Conservation (phyloP, 2,113 vertebrate species). For the Leucosticte australis region DNA sequence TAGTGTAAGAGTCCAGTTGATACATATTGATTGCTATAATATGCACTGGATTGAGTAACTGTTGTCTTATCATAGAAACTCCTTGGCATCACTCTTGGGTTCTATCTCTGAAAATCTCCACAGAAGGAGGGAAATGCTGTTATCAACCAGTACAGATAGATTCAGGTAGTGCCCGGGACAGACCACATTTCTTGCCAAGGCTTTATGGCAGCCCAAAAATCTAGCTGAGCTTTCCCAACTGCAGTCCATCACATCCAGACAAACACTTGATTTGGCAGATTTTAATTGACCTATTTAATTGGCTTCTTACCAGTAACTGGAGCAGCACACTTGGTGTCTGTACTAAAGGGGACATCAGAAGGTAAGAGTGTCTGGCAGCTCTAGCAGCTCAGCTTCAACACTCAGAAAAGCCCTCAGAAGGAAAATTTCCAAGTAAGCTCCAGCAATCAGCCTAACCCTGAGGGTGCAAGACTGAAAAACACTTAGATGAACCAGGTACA, state of each 20-base stretch:
- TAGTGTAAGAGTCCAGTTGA: background rate
- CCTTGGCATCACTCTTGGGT: background rate
- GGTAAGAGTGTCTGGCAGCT: background rate
- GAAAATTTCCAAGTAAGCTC: background rate
- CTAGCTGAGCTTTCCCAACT: background rate
- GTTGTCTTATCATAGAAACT: background rate
- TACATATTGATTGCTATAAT: background rate
- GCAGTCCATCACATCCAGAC: background rate
- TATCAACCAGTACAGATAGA: background rate
- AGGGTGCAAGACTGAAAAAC: background rate
- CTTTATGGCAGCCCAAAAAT: background rate
- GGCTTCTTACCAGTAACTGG: background rate
- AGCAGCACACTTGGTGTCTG: background rate
- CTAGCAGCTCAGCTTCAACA: background rate
- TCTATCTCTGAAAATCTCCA: background rate
- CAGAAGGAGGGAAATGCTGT: background rate
- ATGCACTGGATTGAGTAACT: background rate
- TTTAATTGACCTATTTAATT: background rate
- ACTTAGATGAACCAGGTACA: rapidly evolving
- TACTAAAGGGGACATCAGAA: background rate
- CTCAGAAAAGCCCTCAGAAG: background rate
- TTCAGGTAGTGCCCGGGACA: background rate
- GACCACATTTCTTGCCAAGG: background rate
- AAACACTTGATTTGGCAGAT: background rate
- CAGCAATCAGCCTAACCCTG: background rate